A percentile compares a stretch with the other conserved stretches of the same genome.
Evolutionary conservation across 1,140 invertebrate genomes (phyloP).

Genomic region (Orius insidiosus): DNA sequence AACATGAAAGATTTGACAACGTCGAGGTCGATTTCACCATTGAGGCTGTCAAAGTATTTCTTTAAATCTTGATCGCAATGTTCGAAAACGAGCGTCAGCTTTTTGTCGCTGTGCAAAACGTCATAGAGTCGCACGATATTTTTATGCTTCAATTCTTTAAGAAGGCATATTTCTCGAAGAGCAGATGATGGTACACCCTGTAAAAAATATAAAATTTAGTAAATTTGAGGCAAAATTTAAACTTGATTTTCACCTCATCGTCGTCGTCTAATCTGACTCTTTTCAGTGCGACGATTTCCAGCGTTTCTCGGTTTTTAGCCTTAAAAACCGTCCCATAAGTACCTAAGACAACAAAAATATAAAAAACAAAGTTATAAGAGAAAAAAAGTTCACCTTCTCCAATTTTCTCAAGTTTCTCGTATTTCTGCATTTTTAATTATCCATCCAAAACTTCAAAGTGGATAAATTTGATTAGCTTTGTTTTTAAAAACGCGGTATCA

Average conservation of each 20-base stretch:
- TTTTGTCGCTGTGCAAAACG: slow-evolving; percentile 95
- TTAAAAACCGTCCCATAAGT: slow-evolving; percentile 99
- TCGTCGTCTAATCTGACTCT: slow-evolving; percentile 96
- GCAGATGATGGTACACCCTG: slow-evolving; percentile 95
- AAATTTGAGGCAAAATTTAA: not conserved
- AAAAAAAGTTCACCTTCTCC: slow-evolving; percentile 60
- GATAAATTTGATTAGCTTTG: too few species aligned
- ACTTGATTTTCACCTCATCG: slow-evolving; percentile 55
- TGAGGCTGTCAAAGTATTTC: slow-evolving; percentile 98
- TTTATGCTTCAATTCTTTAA: slow-evolving; percentile 96
- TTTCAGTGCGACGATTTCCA: slow-evolving; percentile 96
- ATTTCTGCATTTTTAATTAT: slow-evolving; percentile 59
- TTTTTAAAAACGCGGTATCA: too few species aligned
- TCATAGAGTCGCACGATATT: slow-evolving; percentile 97
- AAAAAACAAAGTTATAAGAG: not conserved
- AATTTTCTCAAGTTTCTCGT: slow-evolving; percentile 98
- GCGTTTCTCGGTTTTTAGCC: slow-evolving; percentile 91
- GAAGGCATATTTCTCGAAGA: slow-evolving; percentile 87
- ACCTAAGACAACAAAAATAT: slow-evolving; percentile 32
- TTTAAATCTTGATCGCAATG: slow-evolving; percentile 99
- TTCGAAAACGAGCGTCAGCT: slow-evolving; percentile 95
- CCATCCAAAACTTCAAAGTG: not conserved
- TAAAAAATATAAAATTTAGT: slow-evolving; percentile 18
- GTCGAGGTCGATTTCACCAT: slow-evolving; percentile 94
- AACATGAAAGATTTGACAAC: slow-evolving; percentile 88